Evolutionary conservation across 2,888 invertebrate species (phyloP), one percentile per base, ranked within the genome.

Genomic region (Rhorus exstirpatorius): DNA sequence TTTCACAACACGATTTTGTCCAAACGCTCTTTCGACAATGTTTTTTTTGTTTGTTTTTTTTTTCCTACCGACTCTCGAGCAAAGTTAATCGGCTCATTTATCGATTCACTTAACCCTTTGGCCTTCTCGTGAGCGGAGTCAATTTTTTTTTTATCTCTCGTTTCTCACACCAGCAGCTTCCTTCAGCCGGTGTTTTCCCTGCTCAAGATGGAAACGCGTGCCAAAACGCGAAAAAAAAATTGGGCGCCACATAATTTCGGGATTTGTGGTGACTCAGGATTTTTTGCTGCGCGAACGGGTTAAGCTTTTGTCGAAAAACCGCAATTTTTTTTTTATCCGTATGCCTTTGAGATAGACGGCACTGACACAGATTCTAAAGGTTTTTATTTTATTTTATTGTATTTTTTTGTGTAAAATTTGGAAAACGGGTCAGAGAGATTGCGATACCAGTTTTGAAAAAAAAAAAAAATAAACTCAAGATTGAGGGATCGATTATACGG

Each of bases 91-190:
- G 79, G 68, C 72, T 76, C 81, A 68, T 77, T 84, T 68, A 84
- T 83, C 81, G 79, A 79, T 65, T 81, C 81, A 58, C 74, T 83
- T 53, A 83, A 84, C 81, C 81, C 83, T 81, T 81, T 83, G 26
- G 60, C 68, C 70, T 65, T 24, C 78, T 75, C 80, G 61, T 87
- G 75, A 88, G 72, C 70, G 83, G 46, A 88, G 86, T 88, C 85
- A 86, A 79, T 51, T 51, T 58, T 86, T 88, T 86, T 85, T 84
- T 49, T 24, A 19, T 83, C 86, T 83, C 14, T 24, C 26, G 19
- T 8, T 38, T 10, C 38, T 19, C 21, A 0, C 35, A 74, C 70
- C 76, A 74, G 24, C 71, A 71, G 44, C 60, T 67, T 38, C 31
- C 31, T 46, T 60, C 31, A 35, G 21, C 26, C 26, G 1, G 17